Evolutionary conservation across 2,797 vertebrate genomes (phyloP), one percentile per base, ranked within the genome.

Genomic region (Myotis pilosus): DNA sequence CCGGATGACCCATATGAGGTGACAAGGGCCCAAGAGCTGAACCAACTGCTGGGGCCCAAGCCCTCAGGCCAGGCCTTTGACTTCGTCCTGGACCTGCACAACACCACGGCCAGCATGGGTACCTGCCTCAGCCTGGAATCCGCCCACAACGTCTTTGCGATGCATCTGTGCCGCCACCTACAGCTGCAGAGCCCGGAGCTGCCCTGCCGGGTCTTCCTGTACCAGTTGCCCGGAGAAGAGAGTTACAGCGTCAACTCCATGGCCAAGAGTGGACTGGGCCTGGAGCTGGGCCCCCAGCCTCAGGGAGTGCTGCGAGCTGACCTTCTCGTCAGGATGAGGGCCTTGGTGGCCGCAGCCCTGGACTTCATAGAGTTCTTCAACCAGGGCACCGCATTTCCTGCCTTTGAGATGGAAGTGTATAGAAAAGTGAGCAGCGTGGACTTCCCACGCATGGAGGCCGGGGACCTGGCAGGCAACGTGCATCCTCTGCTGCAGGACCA

Each of bases 231-330:
- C 0, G 11, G 17, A 23, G 25, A 19, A 2, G 66, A 91, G 75
- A 49, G 15, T 49, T 55, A 2, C 47, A 19, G 6, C 15, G 0
- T 96, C n/a, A 0, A 30, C 6, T 91, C 96, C 0, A 23, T 87
- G 83, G 33, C 89, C 55, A 92, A 95, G 83, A 76, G 91, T 0
- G 36, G 72, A 49, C 3, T 90, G 19, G 19, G 96, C 96, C 69
- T 99, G 66, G 99, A 99, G 91, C 96, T 99, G 2, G 99, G 99
- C 0, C 99, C 99, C 62, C 99, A 99, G 89, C 99, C 99, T 1
- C 97, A 97, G 4, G 98, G 99, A 0, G 98, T 99, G 28, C 51
- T 98, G 93, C 98, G 98, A 94, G 99, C 99, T 0, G 98, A 99
- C 71, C 90, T 98, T 41, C 98, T 97, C 64, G 96, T 97, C 81